Percentiles rank a stretch among this genome's conserved stretches.
Evolutionary conservation across 2,888 invertebrate genomes (phyloP).

Genomic region (Anagyrus pseudococci): DNA sequence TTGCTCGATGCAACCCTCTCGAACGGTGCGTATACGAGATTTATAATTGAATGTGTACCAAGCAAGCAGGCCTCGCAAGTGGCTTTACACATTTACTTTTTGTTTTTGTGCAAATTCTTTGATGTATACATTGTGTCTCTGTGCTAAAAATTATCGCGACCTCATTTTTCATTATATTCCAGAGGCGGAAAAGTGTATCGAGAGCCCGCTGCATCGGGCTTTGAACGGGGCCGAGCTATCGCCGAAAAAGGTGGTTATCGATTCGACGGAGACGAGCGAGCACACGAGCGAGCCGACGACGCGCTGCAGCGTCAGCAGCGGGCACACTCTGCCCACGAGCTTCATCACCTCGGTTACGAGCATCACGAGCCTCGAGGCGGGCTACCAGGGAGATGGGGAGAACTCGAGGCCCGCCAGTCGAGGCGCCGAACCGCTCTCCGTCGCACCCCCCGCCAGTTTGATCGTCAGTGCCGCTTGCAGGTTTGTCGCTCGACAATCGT

Average conservation of each 20-base stretch:
- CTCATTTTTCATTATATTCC: no score
- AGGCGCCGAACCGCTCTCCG: slow-evolving; percentile 72
- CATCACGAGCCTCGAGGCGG: slow-evolving; percentile 90
- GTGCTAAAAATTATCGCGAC: no score
- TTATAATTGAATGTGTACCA: no score
- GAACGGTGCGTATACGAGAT: slow-evolving; percentile 4
- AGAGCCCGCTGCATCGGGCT: not conserved
- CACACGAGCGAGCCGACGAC: slow-evolving; percentile 28
- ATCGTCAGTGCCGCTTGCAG: slow-evolving; percentile 26
- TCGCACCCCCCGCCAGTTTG: slow-evolving; percentile 35
- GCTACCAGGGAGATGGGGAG: slow-evolving; percentile 92
- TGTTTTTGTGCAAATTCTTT: no score
- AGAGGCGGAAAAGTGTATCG: not conserved
- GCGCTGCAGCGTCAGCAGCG: slow-evolving; percentile 7
- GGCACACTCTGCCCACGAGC: slow-evolving; percentile 60
- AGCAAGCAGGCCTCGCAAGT: no score
- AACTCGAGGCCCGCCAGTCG: slow-evolving; percentile 87
- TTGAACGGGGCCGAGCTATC: not conserved
- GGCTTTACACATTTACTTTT: no score
- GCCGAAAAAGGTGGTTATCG: slow-evolving; percentile 1
- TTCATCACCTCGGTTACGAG: slow-evolving; percentile 90
- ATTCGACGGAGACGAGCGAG: slow-evolving; percentile 34
- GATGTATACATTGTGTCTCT: no score
- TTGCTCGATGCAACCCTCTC: slow-evolving; percentile 13
- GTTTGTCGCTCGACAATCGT: slow-evolving; percentile 11